Evolutionary conservation across 2,888 invertebrate genomes (phyloP).

Genomic region (Parnassius orleans): DNA sequence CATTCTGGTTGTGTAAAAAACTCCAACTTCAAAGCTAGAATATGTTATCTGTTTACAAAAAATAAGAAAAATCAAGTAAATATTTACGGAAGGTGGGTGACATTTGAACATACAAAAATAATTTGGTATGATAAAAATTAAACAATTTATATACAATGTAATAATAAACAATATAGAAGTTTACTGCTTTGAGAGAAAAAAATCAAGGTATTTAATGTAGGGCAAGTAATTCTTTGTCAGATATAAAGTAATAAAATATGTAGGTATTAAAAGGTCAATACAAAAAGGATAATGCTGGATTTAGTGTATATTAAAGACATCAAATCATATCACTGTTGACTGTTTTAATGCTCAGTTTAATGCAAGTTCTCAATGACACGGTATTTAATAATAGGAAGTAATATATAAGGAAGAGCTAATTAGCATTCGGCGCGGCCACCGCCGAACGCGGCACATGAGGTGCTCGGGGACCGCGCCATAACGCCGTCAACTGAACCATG

Average conservation of each 20-base stretch:
- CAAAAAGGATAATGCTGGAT: background rate
- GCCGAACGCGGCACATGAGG: constrained; percentile 61
- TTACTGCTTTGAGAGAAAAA: constrained; percentile 40
- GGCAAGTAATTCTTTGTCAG: constrained; percentile 52
- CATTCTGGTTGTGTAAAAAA: no score
- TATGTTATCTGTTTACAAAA: no score
- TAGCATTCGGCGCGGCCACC: constrained; percentile 67
- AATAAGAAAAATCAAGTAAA: no score
- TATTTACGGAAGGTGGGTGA: no score
- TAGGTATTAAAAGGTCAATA: constrained; percentile 47
- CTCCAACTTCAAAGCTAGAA: no score
- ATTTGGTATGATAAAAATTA: no score
- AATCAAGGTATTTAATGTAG: constrained; percentile 31
- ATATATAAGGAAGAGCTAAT: constrained; percentile 72
- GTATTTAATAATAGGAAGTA: constrained; percentile 61
- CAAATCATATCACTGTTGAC: constrained; percentile 17
- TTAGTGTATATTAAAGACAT: background rate
- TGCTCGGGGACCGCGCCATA: constrained; percentile 43
- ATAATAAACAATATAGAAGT: background rate
- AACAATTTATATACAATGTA: no score
- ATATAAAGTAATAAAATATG: constrained; percentile 41
- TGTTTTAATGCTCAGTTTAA: no score
- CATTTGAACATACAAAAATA: no score
- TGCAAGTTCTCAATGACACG: constrained; percentile 34
- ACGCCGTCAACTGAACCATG: constrained; percentile 34